Conservation (phyloP, 2,888 invertebrate genomes). For the Adelognathus sp. region DNA sequence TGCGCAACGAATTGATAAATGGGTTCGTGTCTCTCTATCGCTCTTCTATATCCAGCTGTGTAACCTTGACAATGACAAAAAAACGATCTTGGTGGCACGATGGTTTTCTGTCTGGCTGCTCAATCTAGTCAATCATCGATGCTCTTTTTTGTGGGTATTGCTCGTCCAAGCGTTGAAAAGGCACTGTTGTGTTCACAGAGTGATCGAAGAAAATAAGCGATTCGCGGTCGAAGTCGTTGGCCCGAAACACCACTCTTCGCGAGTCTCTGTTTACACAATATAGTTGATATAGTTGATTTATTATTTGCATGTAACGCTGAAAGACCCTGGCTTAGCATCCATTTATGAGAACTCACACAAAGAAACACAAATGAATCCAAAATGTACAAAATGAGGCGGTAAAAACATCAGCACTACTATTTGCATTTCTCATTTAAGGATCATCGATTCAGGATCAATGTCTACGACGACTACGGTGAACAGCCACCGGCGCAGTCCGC, state of each 20-base stretch:
- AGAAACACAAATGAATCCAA: no score
- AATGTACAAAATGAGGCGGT: no score
- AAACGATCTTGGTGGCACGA: no score
- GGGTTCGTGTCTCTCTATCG: no score
- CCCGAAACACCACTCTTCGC: slow-evolving; percentile 32
- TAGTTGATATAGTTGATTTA: no score
- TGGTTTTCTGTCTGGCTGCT: not conserved
- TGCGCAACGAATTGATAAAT: no score
- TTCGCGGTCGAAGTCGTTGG: slow-evolving; percentile 40
- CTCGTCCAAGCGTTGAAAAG: slow-evolving; percentile 52
- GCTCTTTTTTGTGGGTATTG: slow-evolving; percentile 14
- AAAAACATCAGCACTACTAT: not conserved
- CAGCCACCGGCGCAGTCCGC: not conserved
- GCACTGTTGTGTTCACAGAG: not conserved
- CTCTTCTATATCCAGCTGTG: no score
- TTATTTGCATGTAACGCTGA: no score
- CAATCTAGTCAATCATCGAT: not conserved
- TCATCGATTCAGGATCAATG: slow-evolving; percentile 59
- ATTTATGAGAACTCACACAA: no score
- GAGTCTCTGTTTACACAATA: not conserved
- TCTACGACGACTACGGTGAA: slow-evolving; percentile 56
- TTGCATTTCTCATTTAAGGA: slow-evolving; percentile 49
- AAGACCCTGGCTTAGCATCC: no score
- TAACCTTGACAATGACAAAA: no score
- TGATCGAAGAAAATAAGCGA: slow-evolving; percentile 20